Evolutionary conservation across 2,888 invertebrate genomes (phyloP).

Genomic region (Cheilosia urbana): DNA sequence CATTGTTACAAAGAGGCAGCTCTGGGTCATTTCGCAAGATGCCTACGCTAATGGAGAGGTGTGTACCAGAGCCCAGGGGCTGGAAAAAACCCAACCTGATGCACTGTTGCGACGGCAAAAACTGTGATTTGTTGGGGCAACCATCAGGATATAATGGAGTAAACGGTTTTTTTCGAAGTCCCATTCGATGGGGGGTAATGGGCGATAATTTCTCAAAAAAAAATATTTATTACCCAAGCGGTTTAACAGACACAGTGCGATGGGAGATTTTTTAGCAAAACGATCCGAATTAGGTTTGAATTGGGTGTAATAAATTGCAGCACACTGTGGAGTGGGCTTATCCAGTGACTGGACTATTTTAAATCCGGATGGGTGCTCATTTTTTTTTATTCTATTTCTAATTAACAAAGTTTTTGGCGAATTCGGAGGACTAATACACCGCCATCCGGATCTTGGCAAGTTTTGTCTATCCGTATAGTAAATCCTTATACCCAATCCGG

Average conservation of each 20-base stretch:
- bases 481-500: no score
- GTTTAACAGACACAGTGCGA: neutral
- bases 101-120: neutral
- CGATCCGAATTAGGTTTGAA: no score
- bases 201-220: constrained; percentile 36
- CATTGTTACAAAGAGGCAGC: constrained; percentile 35
- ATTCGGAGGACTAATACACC: no score
- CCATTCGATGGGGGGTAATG: constrained; percentile 22
- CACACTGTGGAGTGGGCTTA: no score
- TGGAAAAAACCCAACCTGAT: constrained; percentile 18
- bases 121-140: constrained; percentile 51
- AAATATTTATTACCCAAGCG: constrained; percentile 8
- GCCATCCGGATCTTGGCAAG: no score
- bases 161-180: constrained; percentile 10
- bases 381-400: no score
- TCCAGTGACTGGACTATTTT: no score
- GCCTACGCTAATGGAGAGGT: constrained; percentile 69
- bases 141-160: neutral
- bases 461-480: no score
- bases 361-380: no score
- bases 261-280: no score
- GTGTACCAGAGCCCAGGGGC: constrained; percentile 57
- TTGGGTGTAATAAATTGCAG: no score
- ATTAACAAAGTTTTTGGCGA: no score
- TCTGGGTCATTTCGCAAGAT: constrained; percentile 71